These are phyloP conservation scores for Melitaea cinxia DNA, from an alignment of 1,140 invertebrate species.

Conservation along the genomic window DNA sequence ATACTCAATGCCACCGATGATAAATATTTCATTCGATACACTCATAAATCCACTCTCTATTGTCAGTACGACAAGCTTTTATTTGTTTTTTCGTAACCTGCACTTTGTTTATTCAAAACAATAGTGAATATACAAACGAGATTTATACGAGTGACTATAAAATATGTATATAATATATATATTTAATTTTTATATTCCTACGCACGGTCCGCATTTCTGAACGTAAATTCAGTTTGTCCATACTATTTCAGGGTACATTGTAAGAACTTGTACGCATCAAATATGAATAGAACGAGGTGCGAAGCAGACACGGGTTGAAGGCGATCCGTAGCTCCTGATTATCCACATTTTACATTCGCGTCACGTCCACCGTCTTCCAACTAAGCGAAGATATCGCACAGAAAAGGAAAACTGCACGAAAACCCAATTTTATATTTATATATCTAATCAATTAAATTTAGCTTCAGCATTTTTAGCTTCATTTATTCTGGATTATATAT, in stretches of 20 bases:
- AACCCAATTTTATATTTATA: slow-evolving; percentile 14
- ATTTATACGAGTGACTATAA: background rate
- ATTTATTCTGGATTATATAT: no score
- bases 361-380: slow-evolving; percentile 30
- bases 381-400: slow-evolving; percentile 29
- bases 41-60: slow-evolving; percentile 2
- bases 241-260: slow-evolving; percentile 20
- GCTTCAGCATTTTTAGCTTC: background rate
- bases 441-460: background rate
- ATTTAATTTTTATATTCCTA: background rate
- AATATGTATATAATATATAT: background rate
- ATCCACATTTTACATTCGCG: slow-evolving; percentile 43
- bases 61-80: slow-evolving; percentile 1
- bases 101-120: background rate
- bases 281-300: slow-evolving; percentile 50
- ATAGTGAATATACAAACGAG: background rate
- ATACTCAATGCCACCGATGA: slow-evolving; percentile 6
- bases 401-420: slow-evolving; percentile 26
- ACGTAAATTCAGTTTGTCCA: slow-evolving; percentile 1
- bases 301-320: slow-evolving; percentile 41
- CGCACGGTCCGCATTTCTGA: background rate
- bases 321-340: slow-evolving; percentile 53
- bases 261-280: slow-evolving; percentile 29
- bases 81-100: slow-evolving; percentile 1
- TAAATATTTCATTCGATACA: slow-evolving; percentile 4